Conservation (phyloP, 1,140 invertebrate genomes). For the Zaprionus capensis region DNA sequence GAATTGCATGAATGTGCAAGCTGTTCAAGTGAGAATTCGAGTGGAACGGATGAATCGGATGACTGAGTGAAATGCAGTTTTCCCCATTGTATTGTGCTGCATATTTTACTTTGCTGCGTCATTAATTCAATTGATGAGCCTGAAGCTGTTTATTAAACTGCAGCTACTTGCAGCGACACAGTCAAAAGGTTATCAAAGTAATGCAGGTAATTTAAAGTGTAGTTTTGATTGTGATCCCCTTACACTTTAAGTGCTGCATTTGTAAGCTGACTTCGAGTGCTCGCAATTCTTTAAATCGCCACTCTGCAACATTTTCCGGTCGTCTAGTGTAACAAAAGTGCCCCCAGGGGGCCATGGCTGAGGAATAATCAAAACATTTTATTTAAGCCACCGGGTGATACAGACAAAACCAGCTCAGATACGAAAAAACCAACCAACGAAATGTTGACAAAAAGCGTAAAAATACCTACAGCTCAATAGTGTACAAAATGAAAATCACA, state of each 20-base stretch:
- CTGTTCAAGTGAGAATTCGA: conserved; percentile 64
- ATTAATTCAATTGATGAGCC: conserved; percentile 61
- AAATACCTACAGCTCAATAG: conserved; percentile 68
- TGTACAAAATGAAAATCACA: conserved; percentile 66
- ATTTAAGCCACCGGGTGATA: conserved; percentile 56
- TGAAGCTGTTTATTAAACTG: conserved; percentile 46
- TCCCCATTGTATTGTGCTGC: conserved; percentile 45
- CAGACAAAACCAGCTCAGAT: conserved; percentile 29
- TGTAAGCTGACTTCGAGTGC: background rate
- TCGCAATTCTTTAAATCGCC: background rate
- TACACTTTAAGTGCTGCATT: no score
- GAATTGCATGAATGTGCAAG: conserved; percentile 71
- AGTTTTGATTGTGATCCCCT: conserved; percentile 30
- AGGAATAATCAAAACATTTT: conserved; percentile 63
- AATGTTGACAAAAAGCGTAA: conserved; percentile 78
- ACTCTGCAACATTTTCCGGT: background rate
- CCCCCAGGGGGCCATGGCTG: background rate
- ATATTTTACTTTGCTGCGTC: conserved; percentile 71
- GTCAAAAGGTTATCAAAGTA: conserved; percentile 9
- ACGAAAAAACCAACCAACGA: conserved; percentile 48
- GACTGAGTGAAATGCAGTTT: conserved; percentile 46
- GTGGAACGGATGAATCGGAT: conserved; percentile 42
- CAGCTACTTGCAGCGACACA: background rate
- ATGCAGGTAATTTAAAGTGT: conserved; percentile 27
- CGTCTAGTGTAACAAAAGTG: background rate